Percentiles rank a stretch among this genome's conserved stretches.
Conservation (phyloP, 1,140 invertebrate genomes). For the Rhysida immarginata region DNA sequence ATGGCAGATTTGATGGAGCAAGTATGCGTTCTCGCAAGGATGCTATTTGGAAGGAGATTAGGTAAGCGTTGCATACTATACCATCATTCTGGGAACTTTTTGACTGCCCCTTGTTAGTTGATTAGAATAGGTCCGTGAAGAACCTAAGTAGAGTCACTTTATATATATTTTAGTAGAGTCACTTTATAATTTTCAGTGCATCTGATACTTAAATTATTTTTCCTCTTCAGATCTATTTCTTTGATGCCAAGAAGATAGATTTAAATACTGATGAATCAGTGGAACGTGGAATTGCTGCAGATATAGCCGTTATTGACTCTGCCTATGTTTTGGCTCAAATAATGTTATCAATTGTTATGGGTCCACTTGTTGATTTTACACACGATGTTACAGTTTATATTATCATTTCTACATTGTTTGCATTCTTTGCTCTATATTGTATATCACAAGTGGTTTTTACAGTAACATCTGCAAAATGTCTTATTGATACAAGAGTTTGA, state of each 20-base stretch:
- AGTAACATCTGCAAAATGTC: neutral
- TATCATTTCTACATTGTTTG: slow-evolving; percentile 20
- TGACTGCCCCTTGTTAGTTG: too few species aligned
- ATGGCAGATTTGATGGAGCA: too few species aligned
- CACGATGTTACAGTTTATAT: slow-evolving; percentile 31
- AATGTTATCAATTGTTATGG: slow-evolving; percentile 31
- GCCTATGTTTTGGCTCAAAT: slow-evolving; percentile 36
- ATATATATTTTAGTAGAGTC: neutral
- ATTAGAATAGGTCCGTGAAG: too few species aligned
- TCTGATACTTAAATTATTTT: neutral
- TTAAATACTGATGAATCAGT: neutral
- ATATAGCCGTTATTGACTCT: slow-evolving; percentile 33
- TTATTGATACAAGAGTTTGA: too few species aligned
- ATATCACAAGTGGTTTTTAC: slow-evolving; percentile 16
- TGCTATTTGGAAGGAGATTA: too few species aligned
- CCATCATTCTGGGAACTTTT: too few species aligned
- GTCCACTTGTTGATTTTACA: slow-evolving; percentile 31
- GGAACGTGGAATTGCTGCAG: slow-evolving; percentile 29
- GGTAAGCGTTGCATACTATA: too few species aligned
- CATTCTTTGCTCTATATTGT: slow-evolving; percentile 15
- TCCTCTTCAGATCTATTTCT: slow-evolving; percentile 3
- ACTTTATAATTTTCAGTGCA: neutral
- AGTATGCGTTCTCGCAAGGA: too few species aligned
- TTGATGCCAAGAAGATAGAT: slow-evolving; percentile 8
- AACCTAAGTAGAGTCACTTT: neutral